Evolutionary conservation across 2,797 vertebrate genomes (phyloP).

Genomic region (Nyctibius grandis): DNA sequence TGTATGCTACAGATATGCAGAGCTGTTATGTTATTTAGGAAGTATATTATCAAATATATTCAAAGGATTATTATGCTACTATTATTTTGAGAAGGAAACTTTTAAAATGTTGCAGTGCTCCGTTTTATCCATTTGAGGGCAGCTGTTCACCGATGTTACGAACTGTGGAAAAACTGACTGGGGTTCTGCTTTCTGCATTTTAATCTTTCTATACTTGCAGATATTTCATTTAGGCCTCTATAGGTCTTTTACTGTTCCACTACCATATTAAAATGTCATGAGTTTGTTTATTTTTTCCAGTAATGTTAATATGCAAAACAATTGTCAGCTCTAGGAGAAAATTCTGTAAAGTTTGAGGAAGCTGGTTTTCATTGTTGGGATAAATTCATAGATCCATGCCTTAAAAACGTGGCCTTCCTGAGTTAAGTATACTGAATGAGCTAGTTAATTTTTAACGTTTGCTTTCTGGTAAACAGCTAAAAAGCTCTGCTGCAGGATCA

Average conservation of each 20-base stretch:
- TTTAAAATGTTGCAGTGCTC: conserved; percentile 47
- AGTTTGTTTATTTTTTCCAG: background rate
- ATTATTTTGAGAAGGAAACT: background rate
- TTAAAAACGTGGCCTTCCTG: background rate
- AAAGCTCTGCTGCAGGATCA: background rate
- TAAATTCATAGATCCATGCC: background rate
- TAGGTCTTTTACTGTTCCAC: background rate
- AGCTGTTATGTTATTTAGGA: background rate
- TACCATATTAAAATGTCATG: background rate
- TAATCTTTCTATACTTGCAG: background rate
- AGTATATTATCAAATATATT: background rate
- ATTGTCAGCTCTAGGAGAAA: background rate
- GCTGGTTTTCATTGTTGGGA: background rate
- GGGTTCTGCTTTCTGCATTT: background rate
- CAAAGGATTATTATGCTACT: background rate
- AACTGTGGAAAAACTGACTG: background rate
- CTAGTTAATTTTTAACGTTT: background rate
- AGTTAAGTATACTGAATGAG: background rate
- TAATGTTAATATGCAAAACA: background rate
- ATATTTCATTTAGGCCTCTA: background rate
- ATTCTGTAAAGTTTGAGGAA: background rate
- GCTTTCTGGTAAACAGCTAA: background rate
- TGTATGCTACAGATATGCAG: background rate
- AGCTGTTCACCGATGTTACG: conserved; percentile 2
- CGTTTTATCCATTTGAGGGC: conserved; percentile 69